Conservation (phyloP, 2,113 vertebrate genomes). For the Thamnaconus septentrionalis region DNA sequence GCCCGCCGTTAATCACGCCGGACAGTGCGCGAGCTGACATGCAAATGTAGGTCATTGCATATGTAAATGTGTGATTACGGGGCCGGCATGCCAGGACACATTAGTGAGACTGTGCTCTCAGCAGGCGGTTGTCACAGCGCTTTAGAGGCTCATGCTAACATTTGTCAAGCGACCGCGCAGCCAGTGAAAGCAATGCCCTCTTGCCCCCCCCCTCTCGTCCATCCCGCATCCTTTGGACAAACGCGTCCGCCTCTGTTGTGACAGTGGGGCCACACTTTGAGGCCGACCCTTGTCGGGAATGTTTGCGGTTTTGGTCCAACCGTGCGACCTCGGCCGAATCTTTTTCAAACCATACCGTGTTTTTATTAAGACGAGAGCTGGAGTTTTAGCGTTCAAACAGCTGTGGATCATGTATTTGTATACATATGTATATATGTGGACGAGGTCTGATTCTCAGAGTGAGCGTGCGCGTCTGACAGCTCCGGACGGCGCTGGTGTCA, state of each 20-base stretch:
- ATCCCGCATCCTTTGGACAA: constrained; percentile 18
- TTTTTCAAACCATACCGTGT: no score
- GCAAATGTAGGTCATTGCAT: constrained; percentile 99
- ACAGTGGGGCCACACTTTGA: constrained; percentile 1
- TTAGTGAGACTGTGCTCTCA: constrained; percentile 98
- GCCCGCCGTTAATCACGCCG: constrained; percentile 93
- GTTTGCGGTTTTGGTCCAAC: not conserved
- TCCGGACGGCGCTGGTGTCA: constrained; percentile 54
- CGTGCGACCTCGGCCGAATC: no score
- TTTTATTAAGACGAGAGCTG: no score
- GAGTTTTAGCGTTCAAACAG: no score
- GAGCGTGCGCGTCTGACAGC: constrained; percentile 40
- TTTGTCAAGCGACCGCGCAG: constrained; percentile 90
- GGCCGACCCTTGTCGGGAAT: not conserved
- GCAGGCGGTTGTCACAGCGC: constrained; percentile 96
- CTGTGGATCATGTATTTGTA: no score
- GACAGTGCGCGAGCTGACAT: constrained; percentile 99
- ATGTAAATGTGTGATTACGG: constrained; percentile 99
- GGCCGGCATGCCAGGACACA: constrained; percentile 97
- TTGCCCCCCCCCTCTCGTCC: constrained; percentile 44
- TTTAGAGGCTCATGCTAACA: constrained; percentile 90
- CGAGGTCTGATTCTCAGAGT: constrained; percentile 45
- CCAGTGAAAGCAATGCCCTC: constrained; percentile 82
- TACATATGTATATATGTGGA: not conserved
- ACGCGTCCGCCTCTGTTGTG: constrained; percentile 17